These are phyloP conservation scores for Chymomyza procnemis DNA, from an alignment of 2,888 invertebrate species.

Conservation along the genomic window DNA sequence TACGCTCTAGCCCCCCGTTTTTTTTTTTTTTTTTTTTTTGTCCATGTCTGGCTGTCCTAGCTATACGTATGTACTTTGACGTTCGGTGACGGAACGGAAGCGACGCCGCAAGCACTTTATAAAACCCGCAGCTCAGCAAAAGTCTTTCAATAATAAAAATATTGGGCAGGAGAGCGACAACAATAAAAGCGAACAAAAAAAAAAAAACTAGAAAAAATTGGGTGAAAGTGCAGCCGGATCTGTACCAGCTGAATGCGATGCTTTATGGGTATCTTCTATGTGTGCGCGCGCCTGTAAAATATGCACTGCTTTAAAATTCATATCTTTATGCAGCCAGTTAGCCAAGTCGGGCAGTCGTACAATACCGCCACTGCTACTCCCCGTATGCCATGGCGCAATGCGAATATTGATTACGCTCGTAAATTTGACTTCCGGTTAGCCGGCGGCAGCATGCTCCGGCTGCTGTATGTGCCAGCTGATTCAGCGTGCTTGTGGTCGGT, in stretches of 20 bases:
- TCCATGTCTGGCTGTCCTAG: background rate
- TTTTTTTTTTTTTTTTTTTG: background rate
- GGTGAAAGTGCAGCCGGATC: constrained; percentile 42
- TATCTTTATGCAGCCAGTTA: constrained; percentile 14
- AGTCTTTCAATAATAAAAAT: constrained; percentile 63
- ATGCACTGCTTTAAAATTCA: constrained; percentile 19
- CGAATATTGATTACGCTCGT: constrained; percentile 25
- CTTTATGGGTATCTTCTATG: background rate
- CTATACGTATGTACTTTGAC: background rate
- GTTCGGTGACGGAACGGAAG: constrained; percentile 21
- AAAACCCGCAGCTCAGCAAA: constrained; percentile 55
- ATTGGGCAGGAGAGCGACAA: constrained; percentile 34
- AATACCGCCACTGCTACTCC: background rate
- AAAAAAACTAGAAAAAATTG: constrained; percentile 14
- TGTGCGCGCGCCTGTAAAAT: constrained; percentile 7
- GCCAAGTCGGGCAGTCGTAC: background rate
- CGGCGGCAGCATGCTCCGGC: background rate
- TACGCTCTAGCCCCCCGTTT: background rate
- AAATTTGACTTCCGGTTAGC: constrained; percentile 22
- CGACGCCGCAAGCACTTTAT: constrained; percentile 51
- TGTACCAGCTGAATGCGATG: background rate
- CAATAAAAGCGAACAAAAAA: constrained; percentile 1
- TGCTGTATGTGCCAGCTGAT: background rate
- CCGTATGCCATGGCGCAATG: background rate
- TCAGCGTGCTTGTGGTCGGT: constrained; percentile 4